These are phyloP conservation scores for Falcunculus frontatus DNA, from an alignment of 2,113 vertebrate species.

Conservation along the genomic window DNA sequence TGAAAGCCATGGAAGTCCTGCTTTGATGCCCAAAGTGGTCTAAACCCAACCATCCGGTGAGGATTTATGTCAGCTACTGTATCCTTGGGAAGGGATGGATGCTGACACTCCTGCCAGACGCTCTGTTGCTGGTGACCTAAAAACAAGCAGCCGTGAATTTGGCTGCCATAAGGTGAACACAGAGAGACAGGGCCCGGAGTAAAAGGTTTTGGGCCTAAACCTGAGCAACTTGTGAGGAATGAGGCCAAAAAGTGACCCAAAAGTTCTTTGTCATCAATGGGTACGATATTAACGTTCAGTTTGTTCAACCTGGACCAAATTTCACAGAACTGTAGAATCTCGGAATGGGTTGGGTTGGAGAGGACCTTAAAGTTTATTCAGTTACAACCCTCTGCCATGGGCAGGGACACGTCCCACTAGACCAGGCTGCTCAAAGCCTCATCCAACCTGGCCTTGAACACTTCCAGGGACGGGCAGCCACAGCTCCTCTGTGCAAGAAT, in stretches of 20 bases:
- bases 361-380: neutral
- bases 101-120: neutral
- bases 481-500: neutral
- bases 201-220: neutral
- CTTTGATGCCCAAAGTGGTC: neutral
- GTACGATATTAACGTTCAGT: neutral
- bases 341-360: neutral
- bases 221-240: neutral
- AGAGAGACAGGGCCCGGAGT: neutral
- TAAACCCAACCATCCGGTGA: neutral
- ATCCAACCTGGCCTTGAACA: neutral
- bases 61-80: neutral
- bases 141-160: neutral
- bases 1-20: neutral
- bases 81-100: neutral
- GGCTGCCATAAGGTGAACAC: neutral
- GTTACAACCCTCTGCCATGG: neutral
- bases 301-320: neutral
- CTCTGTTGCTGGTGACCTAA: neutral
- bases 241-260: neutral
- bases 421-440: neutral
- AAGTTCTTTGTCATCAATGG: neutral
- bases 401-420: neutral
- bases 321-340: neutral
- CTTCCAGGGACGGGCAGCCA: neutral